A percentile compares a stretch with the other conserved stretches of the same genome.
phyloP scores from a whole-genome alignment of 2,888 invertebrate genomes.

The Xanthia togata region DNA sequence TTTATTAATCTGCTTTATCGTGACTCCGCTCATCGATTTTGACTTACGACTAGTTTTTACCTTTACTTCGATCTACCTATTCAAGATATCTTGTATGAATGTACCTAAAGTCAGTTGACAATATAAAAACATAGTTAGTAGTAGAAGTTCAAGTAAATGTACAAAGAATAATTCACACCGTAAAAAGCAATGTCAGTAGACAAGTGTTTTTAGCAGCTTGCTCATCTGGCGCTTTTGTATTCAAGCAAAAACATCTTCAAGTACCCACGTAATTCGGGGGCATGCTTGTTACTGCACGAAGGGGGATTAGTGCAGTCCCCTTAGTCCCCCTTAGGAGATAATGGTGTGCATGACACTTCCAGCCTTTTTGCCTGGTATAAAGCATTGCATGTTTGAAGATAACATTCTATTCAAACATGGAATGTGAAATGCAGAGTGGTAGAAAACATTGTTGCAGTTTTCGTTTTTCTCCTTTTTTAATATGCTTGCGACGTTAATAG shows the following conservation, averaged over 20 bases:
- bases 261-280: conserved; percentile 25
- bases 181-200: conserved; percentile 20
- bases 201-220: background rate
- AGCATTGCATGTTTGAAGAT: conserved; percentile 17
- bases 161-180: background rate
- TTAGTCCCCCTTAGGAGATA: conserved; percentile 15
- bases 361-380: conserved; percentile 38
- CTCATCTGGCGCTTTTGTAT: conserved; percentile 23
- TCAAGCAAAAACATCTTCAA: conserved; percentile 30
- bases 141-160: background rate
- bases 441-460: background rate
- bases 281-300: conserved; percentile 45
- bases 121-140: background rate
- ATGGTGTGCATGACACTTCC: conserved; percentile 40
- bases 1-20: too few relatives aligned
- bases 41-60: background rate
- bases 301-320: conserved; percentile 31
- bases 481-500: conserved; percentile 32
- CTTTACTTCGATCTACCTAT: background rate
- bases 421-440: conserved; percentile 17
- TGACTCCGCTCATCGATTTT: background rate
- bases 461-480: conserved; percentile 4
- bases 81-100: background rate
- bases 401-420: conserved; percentile 25
- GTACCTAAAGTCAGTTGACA: too few relatives aligned